A percentile compares a stretch with the other conserved stretches of the same genome.
Conservation (phyloP, 2,888 invertebrate species). For the Caenorhabditis sp. region DNA sequence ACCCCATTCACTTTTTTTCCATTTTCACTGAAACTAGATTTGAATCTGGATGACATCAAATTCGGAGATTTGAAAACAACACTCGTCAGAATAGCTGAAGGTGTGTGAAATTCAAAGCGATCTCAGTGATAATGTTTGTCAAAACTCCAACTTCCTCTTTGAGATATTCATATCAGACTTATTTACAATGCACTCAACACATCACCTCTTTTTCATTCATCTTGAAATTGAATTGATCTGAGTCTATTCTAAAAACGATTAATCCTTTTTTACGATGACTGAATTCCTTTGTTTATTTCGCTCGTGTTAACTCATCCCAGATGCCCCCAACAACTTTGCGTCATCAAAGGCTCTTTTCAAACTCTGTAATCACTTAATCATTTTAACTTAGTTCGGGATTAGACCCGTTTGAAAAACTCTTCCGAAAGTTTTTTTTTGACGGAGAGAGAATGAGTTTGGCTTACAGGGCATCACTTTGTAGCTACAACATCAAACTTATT, state of each 20-base stretch:
- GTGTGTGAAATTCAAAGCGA: too few species aligned
- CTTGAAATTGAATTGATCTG: neutral
- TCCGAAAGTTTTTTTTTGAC: neutral
- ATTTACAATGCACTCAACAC: constrained; percentile 1
- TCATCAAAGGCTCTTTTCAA: constrained; percentile 11
- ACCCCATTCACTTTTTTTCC: constrained; percentile 13
- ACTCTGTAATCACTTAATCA: constrained; percentile 27
- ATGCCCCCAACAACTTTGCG: constrained; percentile 14
- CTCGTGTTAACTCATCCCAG: constrained; percentile 32
- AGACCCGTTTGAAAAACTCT: neutral
- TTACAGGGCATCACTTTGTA: neutral
- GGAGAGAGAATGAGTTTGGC: too few species aligned
- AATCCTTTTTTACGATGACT: constrained; percentile 33
- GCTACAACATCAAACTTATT: neutral
- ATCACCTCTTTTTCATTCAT: neutral
- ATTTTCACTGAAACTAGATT: neutral
- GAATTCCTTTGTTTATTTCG: constrained; percentile 24
- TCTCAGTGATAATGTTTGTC: neutral
- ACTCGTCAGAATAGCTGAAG: constrained; percentile 18
- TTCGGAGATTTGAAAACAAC: constrained; percentile 3
- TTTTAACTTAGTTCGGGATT: neutral
- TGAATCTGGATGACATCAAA: constrained; percentile 13
- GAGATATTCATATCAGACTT: neutral
- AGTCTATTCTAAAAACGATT: constrained; percentile 27
- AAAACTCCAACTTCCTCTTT: neutral